These are phyloP conservation scores for Pinna nobilis DNA, from an alignment of 1,140 invertebrate species.

Conservation along the genomic window DNA sequence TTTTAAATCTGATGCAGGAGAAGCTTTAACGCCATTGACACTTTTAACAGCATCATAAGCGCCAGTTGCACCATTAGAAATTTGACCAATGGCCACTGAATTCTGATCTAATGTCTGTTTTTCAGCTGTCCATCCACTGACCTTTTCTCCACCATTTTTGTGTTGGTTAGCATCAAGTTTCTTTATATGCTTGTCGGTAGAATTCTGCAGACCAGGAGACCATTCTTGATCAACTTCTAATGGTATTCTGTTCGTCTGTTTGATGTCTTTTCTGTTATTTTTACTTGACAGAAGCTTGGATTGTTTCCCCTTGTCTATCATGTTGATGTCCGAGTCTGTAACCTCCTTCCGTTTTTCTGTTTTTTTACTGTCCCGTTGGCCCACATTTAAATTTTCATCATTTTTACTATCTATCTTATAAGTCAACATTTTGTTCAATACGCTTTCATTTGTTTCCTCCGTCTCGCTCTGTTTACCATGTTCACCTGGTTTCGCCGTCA, in stretches of 20 bases:
- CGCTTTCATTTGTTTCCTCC: neutral
- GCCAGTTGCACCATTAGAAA: neutral
- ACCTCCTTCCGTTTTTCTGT: neutral
- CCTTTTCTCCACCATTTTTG: too few species aligned
- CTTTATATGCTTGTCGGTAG: too few species aligned
- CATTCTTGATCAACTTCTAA: neutral
- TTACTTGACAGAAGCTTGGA: neutral
- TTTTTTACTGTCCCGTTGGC: neutral
- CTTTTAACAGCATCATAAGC: too few species aligned
- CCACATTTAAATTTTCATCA: neutral
- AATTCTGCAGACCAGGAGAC: too few species aligned
- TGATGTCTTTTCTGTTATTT: neutral
- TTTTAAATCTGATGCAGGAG: neutral
- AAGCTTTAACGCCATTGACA: too few species aligned
- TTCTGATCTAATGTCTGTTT: neutral
- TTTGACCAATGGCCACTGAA: conserved; percentile 6
- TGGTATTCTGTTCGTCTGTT: conserved; percentile 9
- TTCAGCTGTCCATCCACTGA: too few species aligned
- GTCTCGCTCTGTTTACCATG: neutral
- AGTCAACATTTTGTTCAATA: neutral
- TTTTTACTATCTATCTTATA: neutral
- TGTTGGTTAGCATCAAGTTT: too few species aligned
- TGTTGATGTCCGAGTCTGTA: neutral
- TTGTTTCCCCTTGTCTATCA: conserved; percentile 1
- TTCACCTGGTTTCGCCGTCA: neutral